Evolutionary conservation across 64 coral and sea anemone genomes (phyloP), one percentile per base, ranked within the genome.

Genomic region (Actinia tenebrosa): DNA sequence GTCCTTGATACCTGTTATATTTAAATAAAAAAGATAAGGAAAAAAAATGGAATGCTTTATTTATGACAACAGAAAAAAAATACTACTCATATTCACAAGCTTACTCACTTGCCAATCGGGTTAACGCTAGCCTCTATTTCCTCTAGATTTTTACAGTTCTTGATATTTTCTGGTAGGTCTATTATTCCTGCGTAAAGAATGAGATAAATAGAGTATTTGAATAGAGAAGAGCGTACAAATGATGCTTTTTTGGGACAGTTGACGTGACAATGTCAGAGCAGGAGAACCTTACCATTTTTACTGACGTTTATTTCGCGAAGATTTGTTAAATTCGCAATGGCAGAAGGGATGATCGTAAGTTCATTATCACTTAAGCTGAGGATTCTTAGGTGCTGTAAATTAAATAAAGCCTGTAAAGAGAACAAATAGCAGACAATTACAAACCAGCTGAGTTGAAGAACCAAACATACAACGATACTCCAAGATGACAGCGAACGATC

Each of bases 121-220:
- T 99, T 99, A 0, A 99, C 97, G 54, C 97, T 95, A 0, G 94
- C 97, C 60, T 99, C 97, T 64, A 99, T 84, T n/a, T 99, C 89
- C 77, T 93, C 78, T 42, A 99, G 86, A 53, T 86, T 83, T 82
- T 91, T 95, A 82, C 97, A 99, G 8, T 86, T 90, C 86, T 93
- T 92, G 53, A 99, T 87, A 77, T 87, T 99, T 50, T 99, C 97
- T 53, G 97, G 97, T 19, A 99, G 84, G 79, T 95, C 97, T 46
- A 95, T 92, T 45, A 99, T 95, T 80, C 97, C 97, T 99, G 45
- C 17, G 69, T 80, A 59, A 62, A 85, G 5, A 44, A 64, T 14
- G 43, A 61, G 52, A 56, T 59, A 75, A 15, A 23, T 9, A 46
- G 25, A 68, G 8, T 44, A 77, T 26, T 45, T 71, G 43, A 25